Percentiles rank a stretch among this genome's conserved stretches.
Conservation (phyloP, 2,113 vertebrate genomes). For the Chrysochloris asiatica region DNA sequence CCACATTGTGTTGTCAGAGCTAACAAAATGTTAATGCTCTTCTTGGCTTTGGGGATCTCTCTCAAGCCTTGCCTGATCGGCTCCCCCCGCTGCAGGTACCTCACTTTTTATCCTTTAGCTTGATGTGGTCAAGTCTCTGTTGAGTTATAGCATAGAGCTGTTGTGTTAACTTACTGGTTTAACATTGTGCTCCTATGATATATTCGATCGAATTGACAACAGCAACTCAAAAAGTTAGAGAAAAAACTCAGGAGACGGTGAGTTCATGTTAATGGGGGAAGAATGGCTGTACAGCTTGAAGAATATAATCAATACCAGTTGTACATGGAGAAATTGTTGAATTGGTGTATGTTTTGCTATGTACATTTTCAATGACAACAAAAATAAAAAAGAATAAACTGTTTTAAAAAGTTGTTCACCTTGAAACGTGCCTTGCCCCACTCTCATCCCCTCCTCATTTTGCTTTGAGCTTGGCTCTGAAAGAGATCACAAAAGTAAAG, state of each 20-base stretch:
- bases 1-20: conserved; percentile 68
- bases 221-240: background rate
- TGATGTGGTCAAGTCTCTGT: conserved; percentile 42
- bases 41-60: conserved; percentile 71
- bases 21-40: conserved; percentile 77
- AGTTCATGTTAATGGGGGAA: background rate
- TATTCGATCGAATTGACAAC: background rate
- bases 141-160: conserved; percentile 59
- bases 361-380: background rate
- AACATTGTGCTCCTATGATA: background rate
- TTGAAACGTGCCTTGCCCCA: conserved; percentile 19
- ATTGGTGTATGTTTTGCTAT: background rate
- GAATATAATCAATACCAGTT: background rate
- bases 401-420: conserved; percentile 69
- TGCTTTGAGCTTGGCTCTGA: conserved; percentile 65
- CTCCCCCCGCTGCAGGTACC: conserved; percentile 69
- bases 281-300: background rate
- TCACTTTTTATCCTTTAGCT: conserved; percentile 70
- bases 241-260: background rate
- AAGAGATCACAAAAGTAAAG: conserved; percentile 68
- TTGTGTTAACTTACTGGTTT: conserved; percentile 68
- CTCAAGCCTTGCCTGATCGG: conserved; percentile 78
- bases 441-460: conserved; percentile 52
- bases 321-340: background rate
- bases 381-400: background rate